Evolutionary conservation across 1,140 invertebrate genomes (phyloP), one percentile per base, ranked within the genome.

Genomic region (Pantala flavescens): DNA sequence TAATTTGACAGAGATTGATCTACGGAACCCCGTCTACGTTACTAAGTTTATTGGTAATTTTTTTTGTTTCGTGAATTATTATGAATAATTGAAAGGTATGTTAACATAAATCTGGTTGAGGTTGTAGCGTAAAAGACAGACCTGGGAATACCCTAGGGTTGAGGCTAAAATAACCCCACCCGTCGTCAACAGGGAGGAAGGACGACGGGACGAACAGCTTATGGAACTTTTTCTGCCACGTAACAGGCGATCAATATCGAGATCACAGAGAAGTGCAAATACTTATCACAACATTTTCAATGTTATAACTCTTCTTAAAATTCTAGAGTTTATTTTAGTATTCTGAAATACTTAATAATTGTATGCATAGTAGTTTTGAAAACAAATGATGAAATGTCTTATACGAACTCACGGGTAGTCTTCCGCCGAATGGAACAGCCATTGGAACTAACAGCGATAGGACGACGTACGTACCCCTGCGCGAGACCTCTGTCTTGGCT

Each of bases 121-220:
- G 49, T 63, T 21, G 71, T 24, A 23, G 71, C 24, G 28, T 28
- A 73, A 70, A 77, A 77, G 73, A 71, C 24, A 19, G 43, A 23
- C 71, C 71, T 72, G 71, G 71, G 71, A 72, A 72, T 72, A 72
- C 42, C 71, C 71, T 72, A 72, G 71, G 71, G 71, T 72, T 36
- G 71, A 72, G 71, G 71, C 71, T 72, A 72, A 72, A 72, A 72
- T 72, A 72, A 72, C 71, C 71, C 71, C 71, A 42, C 71, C 71
- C 71, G 71, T 72, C 42, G 71, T 23, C 24, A 42, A 42, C 71
- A 21, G 71, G 71, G 71, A 72, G 71, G 24, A 24, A 42, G 24
- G 24, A 28, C 42, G 71, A n/a, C 42, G 42, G 42, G 24, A n/a
- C 24, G 71, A 72, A 72, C 42, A 28, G 71, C 71, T 28, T 42